These are phyloP conservation scores for Monochamus saltuarius DNA, from an alignment of 1,140 invertebrate species.

Conservation along the genomic window DNA sequence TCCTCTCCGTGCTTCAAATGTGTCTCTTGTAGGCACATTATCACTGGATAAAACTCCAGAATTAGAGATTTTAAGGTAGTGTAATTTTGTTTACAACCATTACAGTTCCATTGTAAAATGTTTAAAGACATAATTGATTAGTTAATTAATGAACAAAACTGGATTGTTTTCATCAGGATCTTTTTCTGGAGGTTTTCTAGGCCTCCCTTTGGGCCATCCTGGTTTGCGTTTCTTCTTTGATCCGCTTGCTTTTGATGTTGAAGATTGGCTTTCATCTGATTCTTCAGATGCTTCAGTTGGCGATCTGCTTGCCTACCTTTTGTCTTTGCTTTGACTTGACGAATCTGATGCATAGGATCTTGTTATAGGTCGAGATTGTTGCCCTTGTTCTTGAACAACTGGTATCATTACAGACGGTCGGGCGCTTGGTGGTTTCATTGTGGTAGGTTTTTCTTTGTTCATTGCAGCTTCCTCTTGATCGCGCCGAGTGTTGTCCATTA, in stretches of 20 bases:
- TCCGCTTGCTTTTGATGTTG: neutral
- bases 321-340: neutral
- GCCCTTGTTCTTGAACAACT: too few species aligned
- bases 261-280: neutral
- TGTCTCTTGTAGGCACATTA: neutral
- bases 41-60: neutral
- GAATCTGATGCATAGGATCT: neutral
- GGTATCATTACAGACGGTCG: too few species aligned
- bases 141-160: neutral
- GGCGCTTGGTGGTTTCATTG: slow-evolving; percentile 1
- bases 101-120: slow-evolving; percentile 2
- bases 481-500: neutral
- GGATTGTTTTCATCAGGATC: neutral
- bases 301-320: neutral
- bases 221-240: neutral
- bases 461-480: neutral
- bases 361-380: too few species aligned
- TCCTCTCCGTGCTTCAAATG: neutral
- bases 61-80: neutral
- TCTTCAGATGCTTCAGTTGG: neutral
- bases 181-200: neutral
- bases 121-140: neutral
- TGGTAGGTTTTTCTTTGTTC: neutral
- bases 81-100: neutral
- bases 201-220: neutral